phyloP scores from a whole-genome alignment of 1,140 invertebrate genomes.

The Gonatopus flavifemur region DNA sequence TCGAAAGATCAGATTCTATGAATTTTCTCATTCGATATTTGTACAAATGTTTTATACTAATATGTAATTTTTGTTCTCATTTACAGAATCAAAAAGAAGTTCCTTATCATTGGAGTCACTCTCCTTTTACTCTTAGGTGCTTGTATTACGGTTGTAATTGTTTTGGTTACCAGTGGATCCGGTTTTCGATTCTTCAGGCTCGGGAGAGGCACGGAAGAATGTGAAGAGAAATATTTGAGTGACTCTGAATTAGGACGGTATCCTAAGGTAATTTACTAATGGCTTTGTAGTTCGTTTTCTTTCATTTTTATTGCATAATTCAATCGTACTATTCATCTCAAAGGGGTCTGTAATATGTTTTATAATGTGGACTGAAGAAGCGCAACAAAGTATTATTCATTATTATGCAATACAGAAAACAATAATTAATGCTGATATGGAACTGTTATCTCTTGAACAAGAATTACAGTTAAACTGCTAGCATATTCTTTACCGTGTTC shows the following conservation, averaged over 20 bases:
- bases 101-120: constrained; percentile 10
- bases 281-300: too few relatives aligned
- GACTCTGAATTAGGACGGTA: constrained; percentile 21
- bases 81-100: constrained; percentile 15
- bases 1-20: background rate
- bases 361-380: too few relatives aligned
- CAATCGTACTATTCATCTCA: too few relatives aligned
- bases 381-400: too few relatives aligned
- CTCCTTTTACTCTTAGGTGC: constrained; percentile 13
- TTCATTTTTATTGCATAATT: too few relatives aligned
- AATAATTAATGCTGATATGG: background rate
- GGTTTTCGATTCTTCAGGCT: too few relatives aligned
- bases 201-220: too few relatives aligned
- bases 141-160: constrained; percentile 17
- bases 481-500: too few relatives aligned
- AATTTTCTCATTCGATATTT: background rate
- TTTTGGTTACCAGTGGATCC: constrained; percentile 6
- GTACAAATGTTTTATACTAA: constrained; percentile 1
- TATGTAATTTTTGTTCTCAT: background rate
- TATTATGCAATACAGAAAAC: too few relatives aligned
- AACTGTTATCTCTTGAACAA: background rate
- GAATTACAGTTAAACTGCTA: too few relatives aligned
- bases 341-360: background rate
- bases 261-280: constrained; percentile 24
- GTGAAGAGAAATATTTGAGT: constrained; percentile 9